Evolutionary conservation across 2,113 vertebrate genomes (phyloP).

Genomic region (Eptesicus fuscus): DNA sequence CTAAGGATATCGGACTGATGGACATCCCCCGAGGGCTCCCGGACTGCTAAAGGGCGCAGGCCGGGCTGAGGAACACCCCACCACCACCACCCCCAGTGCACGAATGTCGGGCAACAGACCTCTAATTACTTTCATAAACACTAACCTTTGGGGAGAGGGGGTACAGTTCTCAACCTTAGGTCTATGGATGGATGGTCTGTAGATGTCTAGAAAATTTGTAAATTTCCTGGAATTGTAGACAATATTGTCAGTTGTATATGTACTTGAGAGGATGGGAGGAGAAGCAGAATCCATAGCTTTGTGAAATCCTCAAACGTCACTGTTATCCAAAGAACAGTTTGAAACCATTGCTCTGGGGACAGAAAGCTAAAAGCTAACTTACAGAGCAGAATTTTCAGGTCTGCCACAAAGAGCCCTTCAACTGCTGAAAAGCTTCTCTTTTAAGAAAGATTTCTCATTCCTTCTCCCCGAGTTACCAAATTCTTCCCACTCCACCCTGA

Average conservation of each 20-base stretch:
- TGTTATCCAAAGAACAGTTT: neutral
- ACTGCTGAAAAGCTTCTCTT: conserved; percentile 28
- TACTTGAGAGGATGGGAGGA: neutral
- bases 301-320: neutral
- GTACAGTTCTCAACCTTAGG: neutral
- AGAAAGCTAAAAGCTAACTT: neutral
- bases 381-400: neutral
- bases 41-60: too few relatives aligned
- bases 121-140: neutral
- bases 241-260: neutral
- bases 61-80: too few relatives aligned
- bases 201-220: conserved; percentile 4
- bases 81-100: too few relatives aligned
- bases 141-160: neutral
- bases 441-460: conserved; percentile 54
- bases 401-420: conserved; percentile 52
- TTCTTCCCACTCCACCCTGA: conserved; percentile 52
- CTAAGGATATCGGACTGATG: too few relatives aligned
- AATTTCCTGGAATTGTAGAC: neutral
- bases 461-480: conserved; percentile 45
- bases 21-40: too few relatives aligned
- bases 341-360: neutral
- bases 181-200: neutral
- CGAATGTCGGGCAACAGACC: too few relatives aligned
- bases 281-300: neutral